A percentile compares a stretch with the other conserved stretches of the same genome.
Evolutionary conservation across 1,140 invertebrate species (phyloP).

Genomic region (Scaptomyza pallida): DNA sequence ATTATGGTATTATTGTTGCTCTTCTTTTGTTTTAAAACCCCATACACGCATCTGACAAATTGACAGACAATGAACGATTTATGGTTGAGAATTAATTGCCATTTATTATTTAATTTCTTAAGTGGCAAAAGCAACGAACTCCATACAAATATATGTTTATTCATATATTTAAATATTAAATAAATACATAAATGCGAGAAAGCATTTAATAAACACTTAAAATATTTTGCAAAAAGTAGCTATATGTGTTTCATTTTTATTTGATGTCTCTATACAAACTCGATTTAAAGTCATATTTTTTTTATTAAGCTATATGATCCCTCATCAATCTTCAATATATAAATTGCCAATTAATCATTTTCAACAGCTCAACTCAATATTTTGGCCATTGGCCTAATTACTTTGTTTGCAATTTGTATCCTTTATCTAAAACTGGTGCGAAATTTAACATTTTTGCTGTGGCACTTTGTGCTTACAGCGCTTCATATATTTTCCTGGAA

Average conservation of each 20-base stretch:
- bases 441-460: not conserved
- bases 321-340: not conserved
- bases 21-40: slow-evolving; percentile 21
- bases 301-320: too few species aligned
- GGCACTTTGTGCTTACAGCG: slow-evolving; percentile 18
- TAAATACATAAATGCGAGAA: not conserved
- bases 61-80: slow-evolving; percentile 34
- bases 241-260: not conserved
- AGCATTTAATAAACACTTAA: too few species aligned
- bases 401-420: not conserved
- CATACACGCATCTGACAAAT: slow-evolving; percentile 17
- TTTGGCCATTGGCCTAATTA: not conserved
- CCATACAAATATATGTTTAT: too few species aligned
- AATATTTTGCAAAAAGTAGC: too few species aligned
- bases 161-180: too few species aligned
- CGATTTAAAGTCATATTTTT: too few species aligned
- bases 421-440: not conserved
- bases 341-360: not conserved
- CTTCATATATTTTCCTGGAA: slow-evolving; percentile 45
- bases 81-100: slow-evolving; percentile 24
- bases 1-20: slow-evolving; percentile 50
- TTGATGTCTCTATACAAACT: too few species aligned
- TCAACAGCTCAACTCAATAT: slow-evolving; percentile 2
- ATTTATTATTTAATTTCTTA: slow-evolving; percentile 11
- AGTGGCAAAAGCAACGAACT: not conserved